Base-by-base conservation (phyloP, 2,797 vertebrate genomes). In the Cetoscarus ocellatus region DNA sequence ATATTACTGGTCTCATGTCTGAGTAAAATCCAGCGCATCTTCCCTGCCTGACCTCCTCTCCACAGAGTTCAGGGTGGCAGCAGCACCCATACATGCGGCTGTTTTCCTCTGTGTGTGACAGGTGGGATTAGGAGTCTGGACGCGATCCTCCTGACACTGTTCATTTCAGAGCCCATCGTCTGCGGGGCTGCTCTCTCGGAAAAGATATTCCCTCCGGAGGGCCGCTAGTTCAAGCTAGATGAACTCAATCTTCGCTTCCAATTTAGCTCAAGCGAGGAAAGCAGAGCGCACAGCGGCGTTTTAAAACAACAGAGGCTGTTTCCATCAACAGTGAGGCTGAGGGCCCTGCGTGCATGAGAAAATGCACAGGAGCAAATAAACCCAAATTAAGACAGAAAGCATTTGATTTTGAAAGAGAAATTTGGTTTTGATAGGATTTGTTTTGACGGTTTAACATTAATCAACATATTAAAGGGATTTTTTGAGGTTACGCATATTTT, bases 191-290 rank as follows among this genome's bases (percentile, higher is more conserved):
- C 86, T 90, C 89, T 68, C 73, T 67, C 75, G 79, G 86, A 86
- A 80, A 86, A 89, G 74, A 89, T 89, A 90, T 90, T 93, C 90
- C 91, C 93, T 78, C 86, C 50, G 86, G 88, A 91, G 93, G 84
- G 69, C 84, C 60, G 88, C 84, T 82, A 68, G 92, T 94, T 95
- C 93, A 94, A 70, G 80, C 84, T 78, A 91, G 87, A 95, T 95
- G 92, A 95, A 95, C 94, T 94, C 93, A 85, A 88, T 93, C 88
- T 93, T 94, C 94, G 86, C 90, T 93, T 94, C 89, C 91, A 93
- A 94, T 94, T 95, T 93, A 85, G 89, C 80, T 94, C 92, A 94
- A 87, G 90, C 78, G 54, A 56, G 73, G 66, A 82, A 82, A 85
- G 83, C 83, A 88, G 88, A 84, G 80, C 80, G 27, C 66, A 54